phyloP scores from a whole-genome alignment of 2,113 vertebrate genomes.

The Epinephelus moara region DNA sequence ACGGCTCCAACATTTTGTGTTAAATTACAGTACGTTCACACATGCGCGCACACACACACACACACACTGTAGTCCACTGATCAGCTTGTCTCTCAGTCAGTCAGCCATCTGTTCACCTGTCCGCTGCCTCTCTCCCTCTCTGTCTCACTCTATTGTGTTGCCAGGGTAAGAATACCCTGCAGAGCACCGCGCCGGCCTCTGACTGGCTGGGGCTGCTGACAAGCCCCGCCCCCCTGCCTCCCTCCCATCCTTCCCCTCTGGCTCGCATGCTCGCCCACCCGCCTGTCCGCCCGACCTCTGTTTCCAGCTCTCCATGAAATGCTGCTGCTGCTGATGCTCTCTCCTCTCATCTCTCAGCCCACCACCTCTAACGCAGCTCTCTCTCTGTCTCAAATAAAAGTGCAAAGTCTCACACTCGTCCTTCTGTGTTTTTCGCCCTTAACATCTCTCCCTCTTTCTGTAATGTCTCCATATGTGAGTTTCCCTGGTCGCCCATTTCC shows the following conservation, averaged over 20 bases:
- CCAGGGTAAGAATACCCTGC: constrained; percentile 84
- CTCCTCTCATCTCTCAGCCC: constrained; percentile 48
- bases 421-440: constrained; percentile 38
- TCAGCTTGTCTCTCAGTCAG: constrained; percentile 78
- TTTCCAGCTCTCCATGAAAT: constrained; percentile 57
- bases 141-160: constrained; percentile 73
- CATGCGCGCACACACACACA: constrained; percentile 30
- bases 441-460: constrained; percentile 30
- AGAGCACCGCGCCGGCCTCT: constrained; percentile 72
- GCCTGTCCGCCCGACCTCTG: constrained; percentile 52
- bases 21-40: constrained; percentile 15
- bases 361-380: constrained; percentile 44
- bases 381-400: constrained; percentile 33
- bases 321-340: constrained; percentile 11
- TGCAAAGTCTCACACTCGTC: constrained; percentile 64
- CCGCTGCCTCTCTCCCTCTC: constrained; percentile 59
- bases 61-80: constrained; percentile 63
- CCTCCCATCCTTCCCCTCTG: constrained; percentile 56
- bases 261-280: constrained; percentile 56
- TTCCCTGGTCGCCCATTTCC: constrained; percentile 34
- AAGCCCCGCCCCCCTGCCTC: constrained; percentile 65
- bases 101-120: constrained; percentile 85
- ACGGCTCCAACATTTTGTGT: constrained; percentile 46
- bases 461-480: constrained; percentile 22
- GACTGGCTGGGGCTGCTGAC: constrained; percentile 74